Base-by-base conservation (phyloP, 2,888 invertebrate species). In the Meliscaeva auricollis region DNA sequence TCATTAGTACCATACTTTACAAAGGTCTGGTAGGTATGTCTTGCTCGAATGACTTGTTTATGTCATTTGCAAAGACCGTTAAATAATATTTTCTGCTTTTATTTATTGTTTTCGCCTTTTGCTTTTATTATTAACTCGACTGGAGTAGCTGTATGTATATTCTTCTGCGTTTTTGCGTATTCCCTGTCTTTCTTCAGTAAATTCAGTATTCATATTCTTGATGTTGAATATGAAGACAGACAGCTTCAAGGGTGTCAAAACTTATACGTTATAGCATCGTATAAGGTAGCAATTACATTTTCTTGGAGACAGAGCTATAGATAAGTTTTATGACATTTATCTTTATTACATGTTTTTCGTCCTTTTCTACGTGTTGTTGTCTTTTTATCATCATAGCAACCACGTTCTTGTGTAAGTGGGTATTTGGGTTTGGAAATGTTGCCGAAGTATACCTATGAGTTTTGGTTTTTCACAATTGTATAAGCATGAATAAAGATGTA, bases 271-370 rank as follows among this genome's bases (percentile, higher is more conserved):
- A 26, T 26, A 32, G 4, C 20, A 35, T 52, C 52, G 44, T 68
- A 35, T 73, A 70, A 83, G 82, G 73, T 78, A 83, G 82, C 82
- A 83, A 83, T 83, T 83, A 83, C 69, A 62, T 50, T 58, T 44
- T 66, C 26, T 54, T 38, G 50, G 66, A 38, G 50, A 50, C 44
- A 72, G 56, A 54, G 62, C 30, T 26, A n/a, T n/a, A 82, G 82
- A 83, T 83, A 83, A 83, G 82, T 73, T 83, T 77, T 83, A 83
- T 69, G 77, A 73, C 77, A 68, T 83, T 83, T 83, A 77, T 83
- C 77, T 83, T 83, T 83, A 77, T 77, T 78, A 69, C 73, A 56
- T 58, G 17, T 54, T 26, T 38, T 52, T 38, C 11, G 41, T 68
- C 13, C 44, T 26, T 35, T 69, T 3, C 20, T 44, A 11, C 9